Conservation (phyloP, 2,888 invertebrate species). For the Nemurella pictetii region DNA sequence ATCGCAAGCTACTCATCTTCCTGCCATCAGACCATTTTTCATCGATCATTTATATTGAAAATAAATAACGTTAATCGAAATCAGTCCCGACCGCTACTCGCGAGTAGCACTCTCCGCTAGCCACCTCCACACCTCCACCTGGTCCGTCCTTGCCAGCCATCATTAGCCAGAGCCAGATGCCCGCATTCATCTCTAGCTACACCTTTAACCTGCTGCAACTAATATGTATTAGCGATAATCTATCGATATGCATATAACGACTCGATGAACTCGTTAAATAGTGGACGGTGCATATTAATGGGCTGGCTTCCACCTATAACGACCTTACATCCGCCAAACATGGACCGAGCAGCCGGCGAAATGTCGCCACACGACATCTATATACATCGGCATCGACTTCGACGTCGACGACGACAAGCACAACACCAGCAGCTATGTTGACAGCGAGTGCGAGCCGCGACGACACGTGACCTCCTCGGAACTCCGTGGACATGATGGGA, state of each 20-base stretch:
- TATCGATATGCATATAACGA: not conserved
- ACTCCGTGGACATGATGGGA: not conserved
- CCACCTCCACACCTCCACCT: too few species aligned
- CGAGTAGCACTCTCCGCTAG: not conserved
- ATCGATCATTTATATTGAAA: too few species aligned
- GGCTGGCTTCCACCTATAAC: not conserved
- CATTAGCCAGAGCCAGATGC: not conserved
- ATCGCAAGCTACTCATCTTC: not conserved
- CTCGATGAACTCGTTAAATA: not conserved
- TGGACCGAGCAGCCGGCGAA: not conserved
- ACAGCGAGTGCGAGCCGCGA: not conserved
- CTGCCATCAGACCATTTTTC: too few species aligned
- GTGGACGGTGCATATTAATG: constrained; percentile 4
- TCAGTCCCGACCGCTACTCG: not conserved
- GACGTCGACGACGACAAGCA: not conserved
- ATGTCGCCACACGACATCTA: not conserved
- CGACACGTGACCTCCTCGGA: not conserved
- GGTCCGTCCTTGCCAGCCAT: not conserved
- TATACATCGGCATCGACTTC: too few species aligned
- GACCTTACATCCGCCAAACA: constrained; percentile 19
- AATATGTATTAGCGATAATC: not conserved
- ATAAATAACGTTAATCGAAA: too few species aligned
- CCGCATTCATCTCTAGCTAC: not conserved
- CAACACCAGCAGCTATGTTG: not conserved
- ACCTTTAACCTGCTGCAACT: not conserved